Percentiles rank a stretch among this genome's conserved stretches.
phyloP scores from a whole-genome alignment of 1,140 invertebrate genomes.

The Dryas iulia region DNA sequence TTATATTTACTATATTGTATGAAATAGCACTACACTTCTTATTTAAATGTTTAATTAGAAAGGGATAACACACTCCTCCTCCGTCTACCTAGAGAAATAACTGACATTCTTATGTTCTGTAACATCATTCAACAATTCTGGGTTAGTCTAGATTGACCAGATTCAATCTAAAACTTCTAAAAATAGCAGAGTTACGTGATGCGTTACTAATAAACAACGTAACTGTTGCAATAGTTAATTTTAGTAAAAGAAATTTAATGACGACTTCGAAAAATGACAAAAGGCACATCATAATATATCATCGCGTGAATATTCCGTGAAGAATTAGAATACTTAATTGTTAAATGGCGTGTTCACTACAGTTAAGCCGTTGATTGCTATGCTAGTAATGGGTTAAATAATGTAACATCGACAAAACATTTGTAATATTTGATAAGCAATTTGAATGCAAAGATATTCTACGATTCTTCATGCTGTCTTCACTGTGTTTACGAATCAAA shows the following conservation, averaged over 20 bases:
- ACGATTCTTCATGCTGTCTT: background rate
- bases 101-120: too few relatives aligned
- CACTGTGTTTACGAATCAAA: too few relatives aligned
- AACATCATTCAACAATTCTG: too few relatives aligned
- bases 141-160: too few relatives aligned
- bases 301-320: conserved; percentile 39
- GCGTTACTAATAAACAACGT: too few relatives aligned
- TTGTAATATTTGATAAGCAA: conserved; percentile 34
- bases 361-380: conserved; percentile 36
- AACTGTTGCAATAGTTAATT: background rate
- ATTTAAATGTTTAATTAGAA: too few relatives aligned
- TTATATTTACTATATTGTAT: too few relatives aligned
- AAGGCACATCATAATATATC: conserved; percentile 29
- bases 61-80: too few relatives aligned
- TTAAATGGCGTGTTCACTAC: conserved; percentile 41
- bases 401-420: conserved; percentile 31
- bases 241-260: background rate
- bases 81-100: too few relatives aligned
- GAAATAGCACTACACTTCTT: too few relatives aligned
- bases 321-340: conserved; percentile 43
- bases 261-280: conserved; percentile 17
- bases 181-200: too few relatives aligned
- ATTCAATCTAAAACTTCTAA: too few relatives aligned
- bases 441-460: conserved; percentile 2
- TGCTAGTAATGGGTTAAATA: conserved; percentile 35